phyloP scores from a whole-genome alignment of 2,113 vertebrate species.

The Aspidoscelis tigris region DNA sequence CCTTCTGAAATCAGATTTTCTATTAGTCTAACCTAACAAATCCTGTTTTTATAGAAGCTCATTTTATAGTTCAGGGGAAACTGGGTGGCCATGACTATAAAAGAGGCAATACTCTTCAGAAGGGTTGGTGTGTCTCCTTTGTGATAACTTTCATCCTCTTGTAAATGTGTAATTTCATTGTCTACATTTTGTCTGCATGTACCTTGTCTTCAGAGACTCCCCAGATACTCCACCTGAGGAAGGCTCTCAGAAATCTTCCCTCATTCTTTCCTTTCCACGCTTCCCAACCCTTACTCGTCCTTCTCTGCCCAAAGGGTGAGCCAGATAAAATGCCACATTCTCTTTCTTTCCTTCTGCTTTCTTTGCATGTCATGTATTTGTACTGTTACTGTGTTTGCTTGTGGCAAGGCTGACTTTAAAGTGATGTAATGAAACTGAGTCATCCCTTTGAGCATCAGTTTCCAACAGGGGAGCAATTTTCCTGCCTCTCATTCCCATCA shows the following conservation, averaged over 20 bases:
- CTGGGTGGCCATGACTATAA: conserved; percentile 10
- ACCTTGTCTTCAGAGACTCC: conserved; percentile 83
- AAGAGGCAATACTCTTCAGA: conserved; percentile 12
- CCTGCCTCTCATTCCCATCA: not conserved
- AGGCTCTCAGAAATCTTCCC: conserved; percentile 88
- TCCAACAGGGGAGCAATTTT: not conserved
- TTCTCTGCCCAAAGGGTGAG: conserved; percentile 91
- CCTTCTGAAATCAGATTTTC: not conserved
- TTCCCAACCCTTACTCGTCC: conserved; percentile 92
- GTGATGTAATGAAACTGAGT: not conserved
- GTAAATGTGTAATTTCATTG: conserved; percentile 49
- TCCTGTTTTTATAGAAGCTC: not conserved
- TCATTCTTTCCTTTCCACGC: conserved; percentile 89
- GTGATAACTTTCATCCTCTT: conserved; percentile 44
- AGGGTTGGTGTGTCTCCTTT: conserved; percentile 13
- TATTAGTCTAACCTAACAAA: not conserved
- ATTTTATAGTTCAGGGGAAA: not conserved
- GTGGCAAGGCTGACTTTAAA: not conserved
- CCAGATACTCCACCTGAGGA: conserved; percentile 84
- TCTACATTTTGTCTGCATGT: conserved; percentile 55
- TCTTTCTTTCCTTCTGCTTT: conserved; percentile 45
- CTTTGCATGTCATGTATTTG: conserved; percentile 36
- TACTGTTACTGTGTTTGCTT: conserved; percentile 18
- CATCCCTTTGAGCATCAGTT: not conserved
- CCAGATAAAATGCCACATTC: conserved; percentile 60